A percentile compares a stretch with the other conserved stretches of the same genome.
These are phyloP conservation scores for Hypothenemus hampei DNA, from an alignment of 1,140 invertebrate genomes.

Conservation along the genomic window DNA sequence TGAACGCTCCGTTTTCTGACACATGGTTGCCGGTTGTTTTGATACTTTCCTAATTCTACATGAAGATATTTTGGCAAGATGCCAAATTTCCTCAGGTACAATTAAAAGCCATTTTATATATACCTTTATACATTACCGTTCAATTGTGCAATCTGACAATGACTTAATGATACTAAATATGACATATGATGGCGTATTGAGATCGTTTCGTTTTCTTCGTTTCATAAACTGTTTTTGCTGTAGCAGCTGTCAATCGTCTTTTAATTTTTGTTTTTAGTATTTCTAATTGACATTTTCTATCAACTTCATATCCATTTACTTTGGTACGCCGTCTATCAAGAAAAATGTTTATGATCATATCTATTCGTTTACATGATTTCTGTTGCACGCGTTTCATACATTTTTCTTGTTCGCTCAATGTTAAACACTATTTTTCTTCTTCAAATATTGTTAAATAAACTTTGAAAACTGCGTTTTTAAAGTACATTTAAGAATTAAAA, in stretches of 20 bases:
- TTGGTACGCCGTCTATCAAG: conserved; percentile 1
- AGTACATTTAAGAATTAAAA: too few relatives aligned
- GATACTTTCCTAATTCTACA: background rate
- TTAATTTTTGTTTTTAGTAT: conserved; percentile 30
- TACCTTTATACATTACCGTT: conserved; percentile 30
- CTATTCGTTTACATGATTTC: too few relatives aligned
- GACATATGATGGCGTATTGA: conserved; percentile 42
- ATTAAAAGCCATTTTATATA: conserved; percentile 23
- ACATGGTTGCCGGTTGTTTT: too few relatives aligned
- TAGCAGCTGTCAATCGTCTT: conserved; percentile 40
- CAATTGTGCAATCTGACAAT: conserved; percentile 40
- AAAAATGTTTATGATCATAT: conserved; percentile 6
- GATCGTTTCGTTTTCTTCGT: conserved; percentile 33
- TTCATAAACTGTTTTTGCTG: conserved; percentile 41
- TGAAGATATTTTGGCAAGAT: too few relatives aligned
- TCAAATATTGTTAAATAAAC: too few relatives aligned
- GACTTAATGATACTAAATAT: conserved; percentile 38
- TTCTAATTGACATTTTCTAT: conserved; percentile 34
- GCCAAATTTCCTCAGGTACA: conserved; percentile 19
- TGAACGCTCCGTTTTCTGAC: background rate
- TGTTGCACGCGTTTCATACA: too few relatives aligned
- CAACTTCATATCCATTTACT: conserved; percentile 40
- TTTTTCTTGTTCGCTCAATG: too few relatives aligned
- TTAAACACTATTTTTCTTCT: too few relatives aligned
- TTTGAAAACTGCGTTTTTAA: background rate